Conservation (phyloP, 2,797 vertebrate species). For the Poeciliopsis gracilis region DNA sequence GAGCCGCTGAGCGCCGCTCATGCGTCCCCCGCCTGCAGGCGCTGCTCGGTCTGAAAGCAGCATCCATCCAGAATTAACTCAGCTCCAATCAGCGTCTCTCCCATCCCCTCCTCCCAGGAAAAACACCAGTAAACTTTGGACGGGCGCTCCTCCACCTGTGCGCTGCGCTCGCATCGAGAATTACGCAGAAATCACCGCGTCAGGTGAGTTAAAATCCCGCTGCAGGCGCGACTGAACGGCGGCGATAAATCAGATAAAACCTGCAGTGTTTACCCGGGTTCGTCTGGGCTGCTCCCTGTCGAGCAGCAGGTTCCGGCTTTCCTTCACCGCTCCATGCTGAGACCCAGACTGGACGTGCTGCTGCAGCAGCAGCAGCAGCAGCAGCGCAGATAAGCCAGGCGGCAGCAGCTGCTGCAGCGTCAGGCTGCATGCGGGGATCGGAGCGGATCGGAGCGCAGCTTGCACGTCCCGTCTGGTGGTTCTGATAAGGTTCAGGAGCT, state of each 20-base stretch:
- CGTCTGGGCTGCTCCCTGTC: conserved; percentile 16
- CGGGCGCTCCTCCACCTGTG: background rate
- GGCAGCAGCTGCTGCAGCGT: conserved; percentile 22
- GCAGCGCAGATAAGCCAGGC: conserved; percentile 45
- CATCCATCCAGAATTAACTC: conserved; percentile 39
- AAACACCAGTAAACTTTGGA: conserved; percentile 52
- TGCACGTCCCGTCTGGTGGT: background rate
- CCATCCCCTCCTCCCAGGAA: conserved; percentile 4
- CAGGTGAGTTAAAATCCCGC: conserved; percentile 50
- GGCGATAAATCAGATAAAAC: conserved; percentile 7
- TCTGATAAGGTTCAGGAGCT: background rate
- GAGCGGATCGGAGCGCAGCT: conserved; percentile 2
- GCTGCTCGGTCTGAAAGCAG: conserved; percentile 10
- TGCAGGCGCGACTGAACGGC: conserved; percentile 18
- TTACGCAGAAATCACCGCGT: conserved; percentile 9
- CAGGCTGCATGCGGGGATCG: conserved; percentile 15
- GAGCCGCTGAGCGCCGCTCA: conserved; percentile 19
- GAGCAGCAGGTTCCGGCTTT: conserved; percentile 12
- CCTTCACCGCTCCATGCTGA: conserved; percentile 41
- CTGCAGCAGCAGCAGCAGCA: conserved; percentile 23
- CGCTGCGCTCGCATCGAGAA: background rate
- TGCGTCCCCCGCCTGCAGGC: background rate
- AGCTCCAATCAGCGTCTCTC: conserved; percentile 28
- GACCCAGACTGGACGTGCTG: conserved; percentile 58
- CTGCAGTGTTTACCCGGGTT: background rate